Conservation (phyloP, 92 coral and sea anemone species). For the Scolanthus callimorphus region DNA sequence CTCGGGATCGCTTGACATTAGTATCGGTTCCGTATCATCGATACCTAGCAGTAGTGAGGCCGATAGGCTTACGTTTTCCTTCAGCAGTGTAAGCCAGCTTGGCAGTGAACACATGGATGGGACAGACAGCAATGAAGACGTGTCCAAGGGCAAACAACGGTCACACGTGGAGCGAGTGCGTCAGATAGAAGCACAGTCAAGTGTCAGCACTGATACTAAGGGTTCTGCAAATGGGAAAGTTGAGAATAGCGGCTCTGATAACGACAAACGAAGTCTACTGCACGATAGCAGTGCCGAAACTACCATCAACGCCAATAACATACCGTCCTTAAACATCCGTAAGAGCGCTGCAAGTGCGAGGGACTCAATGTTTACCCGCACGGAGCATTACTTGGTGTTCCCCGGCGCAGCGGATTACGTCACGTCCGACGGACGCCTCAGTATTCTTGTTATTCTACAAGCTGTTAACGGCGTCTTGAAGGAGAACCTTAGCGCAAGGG, state of each 20-base stretch:
- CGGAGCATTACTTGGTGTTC: constrained; percentile 71
- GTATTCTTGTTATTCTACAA: constrained; percentile 73
- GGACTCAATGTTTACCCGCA: constrained; percentile 46
- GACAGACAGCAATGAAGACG: not conserved
- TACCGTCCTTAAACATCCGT: constrained; percentile 8
- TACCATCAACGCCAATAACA: constrained; percentile 8
- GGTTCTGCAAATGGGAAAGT: not conserved
- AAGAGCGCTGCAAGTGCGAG: constrained; percentile 37
- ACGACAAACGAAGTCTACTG: constrained; percentile 17
- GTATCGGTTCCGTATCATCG: constrained; percentile 30
- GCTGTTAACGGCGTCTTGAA: constrained; percentile 73
- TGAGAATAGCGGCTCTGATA: constrained; percentile 34
- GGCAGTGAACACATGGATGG: constrained; percentile 3
- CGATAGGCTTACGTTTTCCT: constrained; percentile 6
- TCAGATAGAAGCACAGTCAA: constrained; percentile 22
- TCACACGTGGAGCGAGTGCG: not conserved
- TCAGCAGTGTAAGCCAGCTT: constrained; percentile 6
- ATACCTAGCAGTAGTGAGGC: constrained; percentile 3
- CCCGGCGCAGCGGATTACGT: constrained; percentile 92
- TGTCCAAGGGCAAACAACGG: not conserved
- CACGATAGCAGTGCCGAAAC: constrained; percentile 34
- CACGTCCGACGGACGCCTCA: constrained; percentile 82
- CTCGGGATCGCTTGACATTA: constrained; percentile 28
- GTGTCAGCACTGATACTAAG: constrained; percentile 18
- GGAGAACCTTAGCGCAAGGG: constrained; percentile 77